A percentile compares a stretch with the other conserved stretches of the same genome.
phyloP scores from a whole-genome alignment of 2,797 vertebrate genomes.

The Oryzias dopingdopingensis region DNA sequence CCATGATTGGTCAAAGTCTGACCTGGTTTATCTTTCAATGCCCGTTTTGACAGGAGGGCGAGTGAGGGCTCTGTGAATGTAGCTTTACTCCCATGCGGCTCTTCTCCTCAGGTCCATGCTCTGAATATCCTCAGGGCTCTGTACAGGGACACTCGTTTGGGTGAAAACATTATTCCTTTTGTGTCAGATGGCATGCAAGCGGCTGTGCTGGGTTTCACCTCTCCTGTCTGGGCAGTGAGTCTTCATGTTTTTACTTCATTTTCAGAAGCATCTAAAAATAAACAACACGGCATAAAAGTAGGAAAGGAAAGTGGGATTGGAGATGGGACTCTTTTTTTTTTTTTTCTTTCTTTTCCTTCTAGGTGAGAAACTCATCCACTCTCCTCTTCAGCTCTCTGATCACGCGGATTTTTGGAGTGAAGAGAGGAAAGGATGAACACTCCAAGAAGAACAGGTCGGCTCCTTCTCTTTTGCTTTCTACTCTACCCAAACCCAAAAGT shows the following conservation, averaged over 20 bases:
- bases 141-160: constrained; percentile 90
- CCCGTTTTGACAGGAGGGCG: too few relatives aligned
- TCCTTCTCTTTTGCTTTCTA: constrained; percentile 9
- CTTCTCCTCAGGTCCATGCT: constrained; percentile 85
- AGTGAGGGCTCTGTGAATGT: too few relatives aligned
- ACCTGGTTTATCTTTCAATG: too few relatives aligned
- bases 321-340: background rate
- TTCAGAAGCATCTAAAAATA: background rate
- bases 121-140: constrained; percentile 93
- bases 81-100: background rate
- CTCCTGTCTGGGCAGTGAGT: constrained; percentile 96
- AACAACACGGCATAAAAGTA: background rate
- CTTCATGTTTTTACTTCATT: background rate
- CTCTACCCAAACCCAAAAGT: too few relatives aligned
- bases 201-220: constrained; percentile 91
- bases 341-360: constrained; percentile 4
- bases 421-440: constrained; percentile 92
- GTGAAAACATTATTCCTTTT: constrained; percentile 91
- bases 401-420: constrained; percentile 96
- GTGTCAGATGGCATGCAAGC: constrained; percentile 91
- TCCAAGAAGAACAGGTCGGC: constrained; percentile 93
- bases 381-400: constrained; percentile 96
- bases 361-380: constrained; percentile 97
- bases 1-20: too few relatives aligned
- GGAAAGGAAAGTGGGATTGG: too few relatives aligned